Conservation (phyloP, 2,797 vertebrate genomes). For the Falco rusticolus region DNA sequence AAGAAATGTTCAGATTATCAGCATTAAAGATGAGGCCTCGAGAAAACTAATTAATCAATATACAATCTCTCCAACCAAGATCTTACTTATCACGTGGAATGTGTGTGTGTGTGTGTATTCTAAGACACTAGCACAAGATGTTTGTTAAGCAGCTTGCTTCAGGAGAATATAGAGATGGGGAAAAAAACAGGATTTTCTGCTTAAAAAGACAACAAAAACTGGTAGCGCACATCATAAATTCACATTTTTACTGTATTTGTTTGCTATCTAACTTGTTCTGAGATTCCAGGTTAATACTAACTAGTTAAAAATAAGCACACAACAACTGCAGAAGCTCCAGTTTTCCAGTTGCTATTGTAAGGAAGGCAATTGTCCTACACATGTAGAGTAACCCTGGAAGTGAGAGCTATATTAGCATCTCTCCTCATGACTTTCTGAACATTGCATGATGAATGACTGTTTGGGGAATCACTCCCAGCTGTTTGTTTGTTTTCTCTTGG, state of each 20-base stretch:
- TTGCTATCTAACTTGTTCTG: not conserved
- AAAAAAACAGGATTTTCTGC: not conserved
- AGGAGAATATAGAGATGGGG: not conserved
- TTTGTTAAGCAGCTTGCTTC: not conserved
- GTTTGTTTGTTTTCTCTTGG: constrained; percentile 20
- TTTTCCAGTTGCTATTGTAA: not conserved
- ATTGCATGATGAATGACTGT: not conserved
- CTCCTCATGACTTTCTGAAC: not conserved
- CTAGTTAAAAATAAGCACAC: not conserved
- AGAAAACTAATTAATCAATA: constrained; percentile 17
- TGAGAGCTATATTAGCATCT: not conserved
- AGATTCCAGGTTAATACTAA: not conserved
- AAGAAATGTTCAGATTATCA: not conserved
- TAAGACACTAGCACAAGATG: not conserved
- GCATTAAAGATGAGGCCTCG: not conserved
- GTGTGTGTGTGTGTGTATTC: not conserved
- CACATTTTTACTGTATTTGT: not conserved
- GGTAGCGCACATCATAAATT: not conserved
- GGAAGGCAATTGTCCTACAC: not conserved
- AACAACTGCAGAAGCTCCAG: not conserved
- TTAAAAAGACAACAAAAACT: not conserved
- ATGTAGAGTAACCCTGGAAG: not conserved
- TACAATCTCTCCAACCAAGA: not conserved
- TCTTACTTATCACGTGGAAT: not conserved
- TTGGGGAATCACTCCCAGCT: constrained; percentile 33